These are phyloP conservation scores for Spisula subtruncata DNA, from an alignment of 2,888 invertebrate genomes.

Conservation along the genomic window DNA sequence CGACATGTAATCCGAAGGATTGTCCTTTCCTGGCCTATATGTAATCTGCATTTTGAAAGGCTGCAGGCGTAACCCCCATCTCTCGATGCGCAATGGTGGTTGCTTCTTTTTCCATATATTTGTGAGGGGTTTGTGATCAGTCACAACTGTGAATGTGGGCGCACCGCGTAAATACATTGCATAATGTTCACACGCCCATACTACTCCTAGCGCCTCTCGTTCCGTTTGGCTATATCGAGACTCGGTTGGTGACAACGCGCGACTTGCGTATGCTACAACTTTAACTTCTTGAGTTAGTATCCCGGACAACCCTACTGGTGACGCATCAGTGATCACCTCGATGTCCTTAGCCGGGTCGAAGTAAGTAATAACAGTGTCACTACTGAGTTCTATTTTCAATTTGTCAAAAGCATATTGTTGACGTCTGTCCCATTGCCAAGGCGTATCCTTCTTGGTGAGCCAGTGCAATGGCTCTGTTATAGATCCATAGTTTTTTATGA, in stretches of 20 bases:
- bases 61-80: slow-evolving; percentile 68
- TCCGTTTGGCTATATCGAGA: slow-evolving; percentile 74
- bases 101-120: slow-evolving; percentile 54
- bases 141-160: slow-evolving; percentile 70
- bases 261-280: slow-evolving; percentile 67
- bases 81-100: slow-evolving; percentile 71
- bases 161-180: slow-evolving; percentile 73
- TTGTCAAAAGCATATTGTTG: neutral
- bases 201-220: slow-evolving; percentile 74
- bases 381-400: neutral
- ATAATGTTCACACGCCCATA: slow-evolving; percentile 77
- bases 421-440: neutral
- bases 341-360: slow-evolving; percentile 63
- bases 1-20: slow-evolving; percentile 76
- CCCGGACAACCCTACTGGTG: slow-evolving; percentile 70
- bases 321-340: slow-evolving; percentile 69
- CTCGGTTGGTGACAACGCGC: slow-evolving; percentile 69
- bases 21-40: slow-evolving; percentile 72
- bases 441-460: neutral
- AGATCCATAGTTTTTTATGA: neutral
- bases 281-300: slow-evolving; percentile 67
- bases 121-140: slow-evolving; percentile 75
- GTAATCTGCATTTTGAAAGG: slow-evolving; percentile 68
- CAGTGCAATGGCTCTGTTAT: neutral
- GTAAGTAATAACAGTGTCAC: neutral